Evolutionary conservation across 1,140 invertebrate species (phyloP).

Genomic region (Diorhabda elongata): DNA sequence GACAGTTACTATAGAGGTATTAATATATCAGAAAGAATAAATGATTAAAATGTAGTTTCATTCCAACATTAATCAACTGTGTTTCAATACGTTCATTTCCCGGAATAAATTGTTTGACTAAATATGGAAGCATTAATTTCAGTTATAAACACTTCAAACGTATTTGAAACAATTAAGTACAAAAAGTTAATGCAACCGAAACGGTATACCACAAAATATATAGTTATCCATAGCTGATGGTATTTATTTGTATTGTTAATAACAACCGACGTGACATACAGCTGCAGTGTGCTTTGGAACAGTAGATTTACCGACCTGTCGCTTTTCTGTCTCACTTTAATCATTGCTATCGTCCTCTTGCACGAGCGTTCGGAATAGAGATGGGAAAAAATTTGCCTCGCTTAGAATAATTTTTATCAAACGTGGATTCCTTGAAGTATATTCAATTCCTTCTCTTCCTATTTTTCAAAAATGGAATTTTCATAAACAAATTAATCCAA

Average conservation of each 20-base stretch:
- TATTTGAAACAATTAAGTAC: background rate
- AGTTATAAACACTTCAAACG: background rate
- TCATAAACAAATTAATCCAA: too few species aligned
- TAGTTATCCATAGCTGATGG: background rate
- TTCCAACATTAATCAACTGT: too few species aligned
- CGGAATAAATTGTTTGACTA: too few species aligned
- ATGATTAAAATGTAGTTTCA: too few species aligned
- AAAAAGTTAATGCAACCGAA: background rate
- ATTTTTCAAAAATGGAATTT: too few species aligned
- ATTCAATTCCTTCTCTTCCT: too few species aligned
- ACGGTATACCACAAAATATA: background rate
- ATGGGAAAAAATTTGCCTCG: background rate
- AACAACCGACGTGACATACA: conserved; percentile 21
- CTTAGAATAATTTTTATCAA: too few species aligned
- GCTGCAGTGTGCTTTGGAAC: conserved; percentile 20
- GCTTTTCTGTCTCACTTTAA: conserved; percentile 12
- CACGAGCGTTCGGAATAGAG: conserved; percentile 4
- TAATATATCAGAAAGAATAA: too few species aligned
- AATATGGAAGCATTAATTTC: too few species aligned
- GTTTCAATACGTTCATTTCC: too few species aligned
- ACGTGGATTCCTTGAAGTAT: too few species aligned
- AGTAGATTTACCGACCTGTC: conserved; percentile 22
- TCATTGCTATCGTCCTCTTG: conserved; percentile 6
- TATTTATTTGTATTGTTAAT: conserved; percentile 24
- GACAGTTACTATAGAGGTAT: too few species aligned